Conservation (phyloP, 2,888 invertebrate genomes). For the Perithous albicinctus region DNA sequence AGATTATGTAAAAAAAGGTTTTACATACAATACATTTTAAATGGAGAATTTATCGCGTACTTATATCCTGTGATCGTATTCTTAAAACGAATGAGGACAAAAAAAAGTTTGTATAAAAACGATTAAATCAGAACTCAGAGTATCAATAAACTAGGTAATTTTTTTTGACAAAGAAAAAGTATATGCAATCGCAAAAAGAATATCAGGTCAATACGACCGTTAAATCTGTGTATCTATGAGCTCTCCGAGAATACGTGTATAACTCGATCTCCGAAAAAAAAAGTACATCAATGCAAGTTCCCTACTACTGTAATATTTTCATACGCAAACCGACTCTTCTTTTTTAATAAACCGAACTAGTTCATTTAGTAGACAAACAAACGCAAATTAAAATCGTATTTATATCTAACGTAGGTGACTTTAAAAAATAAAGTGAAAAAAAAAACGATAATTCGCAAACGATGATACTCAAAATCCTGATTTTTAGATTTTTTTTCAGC, state of each 20-base stretch:
- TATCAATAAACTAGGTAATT: conserved; percentile 26
- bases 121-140: conserved; percentile 24
- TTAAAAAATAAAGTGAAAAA: not conserved
- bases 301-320: conserved; percentile 60
- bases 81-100: conserved; percentile 62
- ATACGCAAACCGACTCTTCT: conserved; percentile 36
- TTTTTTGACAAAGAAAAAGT: conserved; percentile 26
- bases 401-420: conserved; percentile 17
- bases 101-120: conserved; percentile 10
- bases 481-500: conserved; percentile 67
- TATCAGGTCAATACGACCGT: conserved; percentile 2
- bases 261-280: conserved; percentile 70
- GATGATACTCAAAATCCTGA: conserved; percentile 77
- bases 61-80: conserved; percentile 77
- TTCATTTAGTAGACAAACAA: conserved; percentile 75
- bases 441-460: conserved; percentile 48
- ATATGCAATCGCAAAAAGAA: not conserved
- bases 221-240: conserved; percentile 29
- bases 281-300: conserved; percentile 77
- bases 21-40: conserved; percentile 41
- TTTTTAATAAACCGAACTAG: conserved; percentile 71
- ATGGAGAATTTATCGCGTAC: conserved; percentile 60
- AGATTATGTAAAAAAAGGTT: conserved; percentile 49
- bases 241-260: conserved; percentile 40
- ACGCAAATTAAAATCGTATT: conserved; percentile 31